Percentiles rank a stretch among this genome's conserved stretches.
phyloP scores from a whole-genome alignment of 35 echinoderm and acorn worm species.

The Patiria miniata region DNA sequence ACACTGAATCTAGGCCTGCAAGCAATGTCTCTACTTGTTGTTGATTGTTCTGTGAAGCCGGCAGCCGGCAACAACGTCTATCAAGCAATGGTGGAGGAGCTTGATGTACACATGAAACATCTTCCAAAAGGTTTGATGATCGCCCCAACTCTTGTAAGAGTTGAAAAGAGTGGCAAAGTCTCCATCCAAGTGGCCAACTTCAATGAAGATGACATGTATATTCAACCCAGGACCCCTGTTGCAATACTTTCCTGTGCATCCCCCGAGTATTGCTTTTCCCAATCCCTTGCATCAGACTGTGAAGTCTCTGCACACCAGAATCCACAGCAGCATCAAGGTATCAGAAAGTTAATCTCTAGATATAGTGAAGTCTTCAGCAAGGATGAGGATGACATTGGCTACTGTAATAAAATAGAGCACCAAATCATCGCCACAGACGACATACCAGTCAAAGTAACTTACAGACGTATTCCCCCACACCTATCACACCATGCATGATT shows the following conservation, averaged over 20 bases:
- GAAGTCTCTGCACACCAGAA: no score
- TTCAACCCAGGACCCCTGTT: conserved; percentile 30
- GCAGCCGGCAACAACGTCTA: neutral
- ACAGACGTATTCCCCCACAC: no score
- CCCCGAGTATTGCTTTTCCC: neutral
- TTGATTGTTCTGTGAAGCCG: neutral
- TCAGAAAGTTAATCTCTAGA: no score
- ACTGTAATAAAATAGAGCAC: no score
- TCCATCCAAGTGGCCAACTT: no score
- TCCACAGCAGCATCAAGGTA: no score
- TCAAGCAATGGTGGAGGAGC: neutral
- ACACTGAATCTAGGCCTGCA: neutral
- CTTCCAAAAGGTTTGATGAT: conserved; percentile 25
- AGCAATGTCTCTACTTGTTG: neutral
- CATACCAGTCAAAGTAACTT: no score
- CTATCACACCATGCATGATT: conserved; percentile 62
- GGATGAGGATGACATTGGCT: no score
- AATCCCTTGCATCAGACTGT: no score
- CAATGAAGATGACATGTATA: conserved; percentile 9
- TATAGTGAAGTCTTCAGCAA: no score
- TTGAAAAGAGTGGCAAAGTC: conserved; percentile 9
- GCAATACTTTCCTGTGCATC: neutral
- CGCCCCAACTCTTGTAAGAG: conserved; percentile 21
- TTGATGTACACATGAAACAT: neutral
- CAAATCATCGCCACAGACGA: no score